phyloP scores from a whole-genome alignment of 2,113 vertebrate species.

The Tachycineta bicolor region DNA sequence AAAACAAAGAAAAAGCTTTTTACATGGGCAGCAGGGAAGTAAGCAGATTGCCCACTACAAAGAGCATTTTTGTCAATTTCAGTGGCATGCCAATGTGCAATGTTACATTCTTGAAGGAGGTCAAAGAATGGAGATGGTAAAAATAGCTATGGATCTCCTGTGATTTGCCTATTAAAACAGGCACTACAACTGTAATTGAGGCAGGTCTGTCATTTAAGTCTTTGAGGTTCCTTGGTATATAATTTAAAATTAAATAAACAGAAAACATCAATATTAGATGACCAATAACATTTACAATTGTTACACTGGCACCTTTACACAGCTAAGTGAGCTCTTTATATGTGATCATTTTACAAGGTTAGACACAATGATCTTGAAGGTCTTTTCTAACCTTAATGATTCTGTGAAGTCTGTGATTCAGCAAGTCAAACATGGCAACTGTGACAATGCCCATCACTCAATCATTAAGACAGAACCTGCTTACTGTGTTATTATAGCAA shows the following conservation, averaged over 20 bases:
- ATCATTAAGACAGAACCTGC: background rate
- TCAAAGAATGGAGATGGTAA: background rate
- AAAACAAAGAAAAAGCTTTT: background rate
- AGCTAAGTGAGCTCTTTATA: background rate
- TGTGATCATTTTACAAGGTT: background rate
- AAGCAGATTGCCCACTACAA: background rate
- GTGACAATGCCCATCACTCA: background rate
- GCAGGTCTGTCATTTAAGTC: background rate
- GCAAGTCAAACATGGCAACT: background rate
- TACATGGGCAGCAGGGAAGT: background rate
- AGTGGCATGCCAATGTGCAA: background rate
- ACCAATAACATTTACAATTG: background rate
- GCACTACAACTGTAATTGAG: background rate
- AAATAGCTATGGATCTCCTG: background rate
- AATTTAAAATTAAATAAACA: background rate
- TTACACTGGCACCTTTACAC: background rate
- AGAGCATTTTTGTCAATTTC: background rate
- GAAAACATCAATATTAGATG: background rate
- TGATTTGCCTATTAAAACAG: background rate
- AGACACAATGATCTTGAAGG: background rate
- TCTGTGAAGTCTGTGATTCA: background rate
- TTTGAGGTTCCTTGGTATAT: background rate
- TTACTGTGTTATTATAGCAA: background rate
- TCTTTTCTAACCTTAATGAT: background rate
- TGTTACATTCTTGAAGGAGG: background rate